phyloP scores from a whole-genome alignment of 2,797 vertebrate species.

The Sebastes diploproa region DNA sequence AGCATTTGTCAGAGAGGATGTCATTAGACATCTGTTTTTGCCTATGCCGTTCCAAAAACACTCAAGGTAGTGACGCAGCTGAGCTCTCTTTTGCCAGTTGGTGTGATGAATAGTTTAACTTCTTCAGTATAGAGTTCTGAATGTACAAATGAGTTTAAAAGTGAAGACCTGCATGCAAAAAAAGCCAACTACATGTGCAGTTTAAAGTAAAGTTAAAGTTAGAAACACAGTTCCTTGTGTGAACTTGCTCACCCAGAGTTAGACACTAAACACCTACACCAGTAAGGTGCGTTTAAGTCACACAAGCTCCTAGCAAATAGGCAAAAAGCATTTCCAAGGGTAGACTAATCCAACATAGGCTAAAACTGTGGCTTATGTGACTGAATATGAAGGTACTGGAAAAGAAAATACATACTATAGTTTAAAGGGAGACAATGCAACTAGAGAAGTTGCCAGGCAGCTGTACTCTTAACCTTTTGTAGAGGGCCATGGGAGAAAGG shows the following conservation, averaged over 20 bases:
- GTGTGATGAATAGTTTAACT: background rate
- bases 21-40: slow-evolving; percentile 7
- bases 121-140: background rate
- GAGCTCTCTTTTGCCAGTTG: background rate
- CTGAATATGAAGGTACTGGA: background rate
- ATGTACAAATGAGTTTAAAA: background rate
- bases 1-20: background rate
- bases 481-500: background rate
- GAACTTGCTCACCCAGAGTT: too few species aligned
- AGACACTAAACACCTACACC: background rate
- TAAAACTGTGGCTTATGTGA: background rate
- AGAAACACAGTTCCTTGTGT: too few species aligned
- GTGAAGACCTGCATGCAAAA: background rate
- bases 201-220: background rate
- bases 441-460: background rate
- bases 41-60: background rate
- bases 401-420: too few species aligned
- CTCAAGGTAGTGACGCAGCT: background rate
- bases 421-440: background rate
- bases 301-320: background rate
- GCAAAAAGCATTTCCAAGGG: background rate
- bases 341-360: background rate
- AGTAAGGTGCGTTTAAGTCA: background rate
- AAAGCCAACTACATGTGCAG: background rate
- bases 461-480: background rate